Percentiles rank a stretch among this genome's conserved stretches.
Evolutionary conservation across 2,113 vertebrate species (phyloP).

Genomic region (Hippocampus zosterae): DNA sequence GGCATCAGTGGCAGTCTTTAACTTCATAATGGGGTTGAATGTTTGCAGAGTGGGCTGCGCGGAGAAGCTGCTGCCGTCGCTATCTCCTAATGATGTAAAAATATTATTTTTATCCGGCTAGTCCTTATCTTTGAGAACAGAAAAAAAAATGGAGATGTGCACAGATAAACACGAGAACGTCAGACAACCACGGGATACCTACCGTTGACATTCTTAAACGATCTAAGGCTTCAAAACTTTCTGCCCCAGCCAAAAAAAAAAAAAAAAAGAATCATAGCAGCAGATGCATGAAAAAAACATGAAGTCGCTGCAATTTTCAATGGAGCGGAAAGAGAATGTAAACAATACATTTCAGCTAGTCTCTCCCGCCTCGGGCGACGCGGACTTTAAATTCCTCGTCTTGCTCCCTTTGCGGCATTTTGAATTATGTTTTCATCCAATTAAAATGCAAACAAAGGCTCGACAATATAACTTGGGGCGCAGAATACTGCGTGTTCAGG

Average conservation of each 20-base stretch:
- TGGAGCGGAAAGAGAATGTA: slow-evolving; percentile 68
- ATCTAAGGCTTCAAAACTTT: slow-evolving; percentile 46
- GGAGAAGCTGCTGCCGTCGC: slow-evolving; percentile 74
- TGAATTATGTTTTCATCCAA: slow-evolving; percentile 69
- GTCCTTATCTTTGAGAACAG: not conserved
- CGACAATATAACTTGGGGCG: slow-evolving; percentile 38
- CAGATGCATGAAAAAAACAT: slow-evolving; percentile 53
- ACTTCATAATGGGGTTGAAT: slow-evolving; percentile 73
- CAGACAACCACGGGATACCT: not conserved
- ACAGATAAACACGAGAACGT: not conserved
- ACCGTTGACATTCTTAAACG: not conserved
- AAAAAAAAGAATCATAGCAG: not conserved
- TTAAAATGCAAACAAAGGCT: slow-evolving; percentile 59
- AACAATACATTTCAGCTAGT: slow-evolving; percentile 69
- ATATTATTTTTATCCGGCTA: slow-evolving; percentile 49
- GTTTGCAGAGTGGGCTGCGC: slow-evolving; percentile 64
- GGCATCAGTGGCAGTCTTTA: slow-evolving; percentile 72
- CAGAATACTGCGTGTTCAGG: slow-evolving; percentile 26
- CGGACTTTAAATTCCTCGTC: slow-evolving; percentile 56
- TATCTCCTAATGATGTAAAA: slow-evolving; percentile 79
- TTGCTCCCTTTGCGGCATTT: slow-evolving; percentile 54
- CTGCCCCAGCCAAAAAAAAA: slow-evolving; percentile 8
- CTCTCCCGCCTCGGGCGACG: slow-evolving; percentile 55
- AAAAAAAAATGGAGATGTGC: not conserved
- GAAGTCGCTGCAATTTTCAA: slow-evolving; percentile 46